Evolutionary conservation across 2,113 vertebrate genomes (phyloP).

Genomic region (Hippocampus abdominalis): DNA sequence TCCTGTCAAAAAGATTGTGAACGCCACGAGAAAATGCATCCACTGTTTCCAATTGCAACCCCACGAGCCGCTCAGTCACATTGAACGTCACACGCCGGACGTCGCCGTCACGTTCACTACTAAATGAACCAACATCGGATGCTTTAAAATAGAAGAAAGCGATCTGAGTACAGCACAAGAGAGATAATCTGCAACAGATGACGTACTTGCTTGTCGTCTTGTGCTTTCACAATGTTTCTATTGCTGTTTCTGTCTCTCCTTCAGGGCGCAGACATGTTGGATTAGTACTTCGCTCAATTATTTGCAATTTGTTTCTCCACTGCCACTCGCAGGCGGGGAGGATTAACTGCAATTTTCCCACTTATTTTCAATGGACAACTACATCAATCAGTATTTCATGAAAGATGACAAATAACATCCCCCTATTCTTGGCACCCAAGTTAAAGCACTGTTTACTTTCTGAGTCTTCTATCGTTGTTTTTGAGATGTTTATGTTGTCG

Average conservation of each 20-base stretch:
- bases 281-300: neutral
- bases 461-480: too few relatives aligned
- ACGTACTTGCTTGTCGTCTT: constrained; percentile 17
- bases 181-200: neutral
- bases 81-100: neutral
- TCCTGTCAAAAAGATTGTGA: neutral
- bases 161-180: neutral
- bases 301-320: neutral
- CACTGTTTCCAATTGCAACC: neutral
- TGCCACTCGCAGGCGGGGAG: constrained; percentile 23
- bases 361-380: neutral
- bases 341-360: neutral
- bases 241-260: neutral
- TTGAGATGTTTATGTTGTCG: too few relatives aligned
- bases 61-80: constrained; percentile 1
- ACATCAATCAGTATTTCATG: too few relatives aligned
- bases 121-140: neutral
- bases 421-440: too few relatives aligned
- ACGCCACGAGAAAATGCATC: neutral
- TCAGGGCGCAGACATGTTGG: constrained; percentile 45
- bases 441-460: too few relatives aligned
- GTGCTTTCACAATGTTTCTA: constrained; percentile 13
- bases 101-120: neutral
- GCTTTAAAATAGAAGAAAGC: neutral
- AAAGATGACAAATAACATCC: too few relatives aligned